A percentile compares a stretch with the other conserved stretches of the same genome.
These are phyloP conservation scores for Callosobruchus maculatus DNA, from an alignment of 2,888 invertebrate species.

Conservation along the genomic window DNA sequence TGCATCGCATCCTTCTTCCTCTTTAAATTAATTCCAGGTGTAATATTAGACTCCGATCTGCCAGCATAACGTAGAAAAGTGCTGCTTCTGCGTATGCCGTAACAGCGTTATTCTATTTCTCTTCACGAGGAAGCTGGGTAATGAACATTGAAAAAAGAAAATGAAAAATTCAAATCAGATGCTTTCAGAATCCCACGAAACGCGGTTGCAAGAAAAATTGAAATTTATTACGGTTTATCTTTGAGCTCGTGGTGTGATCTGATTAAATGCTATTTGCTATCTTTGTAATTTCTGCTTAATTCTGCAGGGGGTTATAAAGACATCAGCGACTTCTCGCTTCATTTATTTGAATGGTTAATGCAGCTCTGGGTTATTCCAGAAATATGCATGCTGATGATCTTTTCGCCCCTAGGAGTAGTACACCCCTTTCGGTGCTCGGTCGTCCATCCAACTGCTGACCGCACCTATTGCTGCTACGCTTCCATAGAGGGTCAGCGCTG, in stretches of 20 bases:
- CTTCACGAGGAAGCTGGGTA: neutral
- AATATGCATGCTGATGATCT: no score
- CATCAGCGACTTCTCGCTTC: neutral
- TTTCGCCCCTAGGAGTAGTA: no score
- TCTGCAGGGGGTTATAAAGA: constrained; percentile 14
- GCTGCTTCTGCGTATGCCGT: neutral
- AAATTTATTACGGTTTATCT: neutral
- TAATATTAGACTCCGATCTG: neutral
- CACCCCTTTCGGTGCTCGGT: no score
- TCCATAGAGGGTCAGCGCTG: no score
- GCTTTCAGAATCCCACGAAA: neutral
- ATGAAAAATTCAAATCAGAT: neutral
- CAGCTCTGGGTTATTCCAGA: no score
- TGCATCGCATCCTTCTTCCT: neutral
- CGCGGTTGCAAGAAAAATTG: neutral
- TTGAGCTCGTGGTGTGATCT: constrained; percentile 3
- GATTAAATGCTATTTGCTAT: constrained; percentile 14
- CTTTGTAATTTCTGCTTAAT: constrained; percentile 18
- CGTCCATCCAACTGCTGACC: no score
- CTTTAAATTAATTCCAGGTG: neutral
- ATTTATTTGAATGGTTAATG: neutral
- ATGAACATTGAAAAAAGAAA: neutral
- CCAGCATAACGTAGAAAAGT: neutral
- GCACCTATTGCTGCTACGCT: no score
- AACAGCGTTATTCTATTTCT: neutral